Conservation (phyloP, 2,113 vertebrate species). For the Bubo blakistoni region DNA sequence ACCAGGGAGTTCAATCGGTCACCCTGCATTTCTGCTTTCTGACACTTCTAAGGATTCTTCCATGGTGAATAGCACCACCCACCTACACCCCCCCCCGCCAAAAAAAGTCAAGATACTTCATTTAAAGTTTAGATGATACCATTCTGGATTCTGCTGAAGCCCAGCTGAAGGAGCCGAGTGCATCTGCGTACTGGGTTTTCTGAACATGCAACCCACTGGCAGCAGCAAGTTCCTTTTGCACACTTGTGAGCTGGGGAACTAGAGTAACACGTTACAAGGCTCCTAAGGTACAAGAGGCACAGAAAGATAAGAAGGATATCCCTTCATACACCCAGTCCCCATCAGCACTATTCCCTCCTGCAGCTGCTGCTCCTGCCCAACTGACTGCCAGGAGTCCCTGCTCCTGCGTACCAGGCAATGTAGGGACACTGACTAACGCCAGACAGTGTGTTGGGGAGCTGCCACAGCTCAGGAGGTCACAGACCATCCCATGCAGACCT, state of each 20-base stretch:
- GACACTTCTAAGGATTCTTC: background rate
- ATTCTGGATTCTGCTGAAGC: background rate
- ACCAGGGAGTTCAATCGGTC: background rate
- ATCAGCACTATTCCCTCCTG: background rate
- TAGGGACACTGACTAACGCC: background rate
- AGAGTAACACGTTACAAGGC: background rate
- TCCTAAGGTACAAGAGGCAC: background rate
- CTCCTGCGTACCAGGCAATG: background rate
- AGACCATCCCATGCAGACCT: background rate
- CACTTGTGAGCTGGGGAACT: background rate
- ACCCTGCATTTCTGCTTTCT: background rate
- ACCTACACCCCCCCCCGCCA: fast-evolving
- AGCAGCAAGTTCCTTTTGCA: background rate
- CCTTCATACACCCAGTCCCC: background rate
- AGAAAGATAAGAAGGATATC: background rate
- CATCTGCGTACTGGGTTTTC: background rate
- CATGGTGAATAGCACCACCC: background rate
- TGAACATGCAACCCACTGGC: background rate
- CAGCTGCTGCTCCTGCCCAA: background rate
- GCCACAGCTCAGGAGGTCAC: background rate
- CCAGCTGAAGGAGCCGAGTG: background rate
- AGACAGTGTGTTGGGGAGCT: background rate
- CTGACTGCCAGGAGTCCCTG: background rate
- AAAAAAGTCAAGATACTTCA: background rate
- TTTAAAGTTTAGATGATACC: background rate